A percentile compares a stretch with the other conserved stretches of the same genome.
Conservation (phyloP, 2,888 invertebrate species). For the Ormia ochracea region DNA sequence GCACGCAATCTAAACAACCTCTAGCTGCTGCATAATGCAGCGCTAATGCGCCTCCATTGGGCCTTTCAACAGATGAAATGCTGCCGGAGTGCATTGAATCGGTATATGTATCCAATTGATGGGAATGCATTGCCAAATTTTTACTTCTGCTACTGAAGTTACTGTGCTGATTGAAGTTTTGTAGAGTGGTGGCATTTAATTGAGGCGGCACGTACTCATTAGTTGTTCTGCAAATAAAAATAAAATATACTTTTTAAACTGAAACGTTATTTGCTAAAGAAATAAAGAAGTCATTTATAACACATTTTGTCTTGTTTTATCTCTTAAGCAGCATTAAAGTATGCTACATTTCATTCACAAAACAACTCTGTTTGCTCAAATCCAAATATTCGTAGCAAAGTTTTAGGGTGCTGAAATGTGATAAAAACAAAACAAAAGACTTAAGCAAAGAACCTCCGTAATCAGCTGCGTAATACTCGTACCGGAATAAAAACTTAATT, state of each 20-base stretch:
- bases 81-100: constrained; percentile 75
- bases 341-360: constrained; percentile 18
- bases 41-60: constrained; percentile 84
- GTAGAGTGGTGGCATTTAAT: constrained; percentile 65
- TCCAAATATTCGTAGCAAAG: background rate
- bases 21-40: constrained; percentile 92
- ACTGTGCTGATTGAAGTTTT: constrained; percentile 59
- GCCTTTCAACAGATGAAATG: constrained; percentile 76
- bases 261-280: background rate
- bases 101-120: constrained; percentile 71
- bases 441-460: constrained; percentile 23
- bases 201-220: constrained; percentile 71
- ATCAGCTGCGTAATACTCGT: background rate
- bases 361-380: background rate
- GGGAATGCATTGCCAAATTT: constrained; percentile 73
- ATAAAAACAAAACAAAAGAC: constrained; percentile 42
- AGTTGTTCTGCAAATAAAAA: constrained; percentile 69
- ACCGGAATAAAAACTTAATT: too few species aligned
- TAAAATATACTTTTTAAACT: background rate
- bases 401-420: constrained; percentile 17
- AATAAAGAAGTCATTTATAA: constrained; percentile 3
- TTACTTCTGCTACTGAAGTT: constrained; percentile 60
- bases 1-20: constrained; percentile 90
- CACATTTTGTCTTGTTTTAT: constrained; percentile 26
- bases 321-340: background rate